Conservation (phyloP, 2,797 vertebrate genomes). For the Sarcophilus harrisii region DNA sequence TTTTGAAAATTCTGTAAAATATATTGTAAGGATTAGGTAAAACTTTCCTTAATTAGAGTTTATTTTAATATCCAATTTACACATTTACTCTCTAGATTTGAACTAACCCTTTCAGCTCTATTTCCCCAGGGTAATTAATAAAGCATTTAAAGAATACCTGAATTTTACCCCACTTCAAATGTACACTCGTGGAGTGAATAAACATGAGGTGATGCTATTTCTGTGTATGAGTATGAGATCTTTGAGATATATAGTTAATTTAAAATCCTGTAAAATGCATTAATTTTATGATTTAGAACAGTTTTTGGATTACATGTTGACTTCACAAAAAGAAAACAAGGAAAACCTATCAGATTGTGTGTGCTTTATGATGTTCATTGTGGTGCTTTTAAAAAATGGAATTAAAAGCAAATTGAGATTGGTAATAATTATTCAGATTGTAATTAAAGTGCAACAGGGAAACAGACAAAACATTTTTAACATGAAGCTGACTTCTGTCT, state of each 20-base stretch:
- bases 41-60: not conserved
- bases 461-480: not conserved
- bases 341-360: not conserved
- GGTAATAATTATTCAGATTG: not conserved
- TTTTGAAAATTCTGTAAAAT: not conserved
- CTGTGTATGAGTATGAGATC: fast-evolving
- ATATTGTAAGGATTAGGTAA: too few species aligned
- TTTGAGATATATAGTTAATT: not conserved
- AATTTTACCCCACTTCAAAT: conserved; percentile 44
- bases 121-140: not conserved
- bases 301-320: not conserved
- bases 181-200: not conserved
- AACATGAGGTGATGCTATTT: not conserved
- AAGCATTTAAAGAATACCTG: not conserved
- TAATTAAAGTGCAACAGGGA: fast-evolving
- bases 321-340: not conserved
- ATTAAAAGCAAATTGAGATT: not conserved
- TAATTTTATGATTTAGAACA: fast-evolving
- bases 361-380: not conserved
- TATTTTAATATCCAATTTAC: not conserved
- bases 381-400: not conserved
- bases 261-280: fast-evolving
- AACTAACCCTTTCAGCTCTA: not conserved
- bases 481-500: conserved; percentile 8
- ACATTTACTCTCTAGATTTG: not conserved